A percentile compares a stretch with the other conserved stretches of the same genome.
These are phyloP conservation scores for Cephus pygmeus DNA, from an alignment of 2,888 invertebrate genomes.

Conservation along the genomic window DNA sequence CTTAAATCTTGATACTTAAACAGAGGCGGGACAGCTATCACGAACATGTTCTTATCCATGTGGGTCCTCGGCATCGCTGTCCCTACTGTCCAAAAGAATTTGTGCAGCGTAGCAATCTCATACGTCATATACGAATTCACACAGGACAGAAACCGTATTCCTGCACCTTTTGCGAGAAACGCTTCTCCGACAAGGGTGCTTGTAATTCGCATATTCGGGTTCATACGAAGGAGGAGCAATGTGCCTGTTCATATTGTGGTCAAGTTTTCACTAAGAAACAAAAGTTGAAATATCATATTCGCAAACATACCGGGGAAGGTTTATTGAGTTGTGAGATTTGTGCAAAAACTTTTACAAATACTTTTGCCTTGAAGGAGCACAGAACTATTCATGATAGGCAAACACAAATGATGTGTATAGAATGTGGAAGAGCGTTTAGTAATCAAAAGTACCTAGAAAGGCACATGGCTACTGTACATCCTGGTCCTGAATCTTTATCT, in stretches of 20 bases:
- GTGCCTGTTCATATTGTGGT: constrained; percentile 69
- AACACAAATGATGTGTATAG: constrained; percentile 65
- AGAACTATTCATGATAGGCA: constrained; percentile 66
- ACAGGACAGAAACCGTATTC: constrained; percentile 71
- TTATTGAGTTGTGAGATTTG: constrained; percentile 68
- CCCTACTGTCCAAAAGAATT: constrained; percentile 72
- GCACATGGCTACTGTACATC: constrained; percentile 68
- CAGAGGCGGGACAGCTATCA: constrained; percentile 71
- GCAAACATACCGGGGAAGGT: constrained; percentile 71
- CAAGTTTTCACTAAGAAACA: constrained; percentile 71
- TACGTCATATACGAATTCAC: constrained; percentile 70
- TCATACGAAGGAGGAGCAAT: constrained; percentile 67
- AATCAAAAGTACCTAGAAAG: constrained; percentile 70
- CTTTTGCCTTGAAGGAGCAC: constrained; percentile 69
- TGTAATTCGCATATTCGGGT: constrained; percentile 70
- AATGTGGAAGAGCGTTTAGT: constrained; percentile 69
- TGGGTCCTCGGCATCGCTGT: constrained; percentile 71
- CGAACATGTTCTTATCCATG: constrained; percentile 72
- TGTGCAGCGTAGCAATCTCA: constrained; percentile 72
- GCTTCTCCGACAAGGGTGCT: constrained; percentile 72
- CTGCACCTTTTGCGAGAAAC: constrained; percentile 69
- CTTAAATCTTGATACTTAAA: not conserved
- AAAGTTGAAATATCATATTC: constrained; percentile 70
- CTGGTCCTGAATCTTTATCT: constrained; percentile 47
- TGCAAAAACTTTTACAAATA: constrained; percentile 69